Percentiles rank a stretch among this genome's conserved stretches.
These are phyloP conservation scores for Heteromormyrus szaboi DNA, from an alignment of 2,797 vertebrate species.

Conservation along the genomic window DNA sequence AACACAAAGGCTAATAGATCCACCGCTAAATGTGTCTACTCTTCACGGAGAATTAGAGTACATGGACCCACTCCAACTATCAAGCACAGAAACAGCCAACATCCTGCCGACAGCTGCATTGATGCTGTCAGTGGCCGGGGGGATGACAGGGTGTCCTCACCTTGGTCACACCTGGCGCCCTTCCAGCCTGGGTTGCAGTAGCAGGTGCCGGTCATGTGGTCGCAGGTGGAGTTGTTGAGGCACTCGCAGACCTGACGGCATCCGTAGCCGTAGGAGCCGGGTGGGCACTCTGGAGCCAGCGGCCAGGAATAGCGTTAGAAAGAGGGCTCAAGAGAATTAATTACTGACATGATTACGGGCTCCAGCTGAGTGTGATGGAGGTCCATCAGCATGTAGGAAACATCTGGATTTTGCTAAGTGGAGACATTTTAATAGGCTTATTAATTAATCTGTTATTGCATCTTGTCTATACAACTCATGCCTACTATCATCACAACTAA, in stretches of 20 bases:
- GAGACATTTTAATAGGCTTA: background rate
- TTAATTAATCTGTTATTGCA: background rate
- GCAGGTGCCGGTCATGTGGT: constrained; percentile 92
- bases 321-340: background rate
- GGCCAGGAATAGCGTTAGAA: background rate
- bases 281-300: constrained; percentile 70
- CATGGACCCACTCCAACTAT: background rate
- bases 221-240: constrained; percentile 91
- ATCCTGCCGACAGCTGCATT: background rate
- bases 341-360: background rate
- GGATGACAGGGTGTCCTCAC: constrained; percentile 48
- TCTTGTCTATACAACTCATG: background rate
- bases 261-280: constrained; percentile 84
- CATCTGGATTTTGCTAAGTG: background rate
- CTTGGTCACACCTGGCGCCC: constrained; percentile 88
- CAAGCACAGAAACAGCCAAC: background rate
- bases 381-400: background rate
- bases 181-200: constrained; percentile 96
- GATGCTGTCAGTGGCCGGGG: background rate
- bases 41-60: background rate
- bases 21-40: background rate
- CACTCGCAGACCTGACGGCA: constrained; percentile 94
- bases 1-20: background rate
- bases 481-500: background rate
- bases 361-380: background rate